Conservation (phyloP, 2,113 vertebrate species). For the Pluvianellus socialis region DNA sequence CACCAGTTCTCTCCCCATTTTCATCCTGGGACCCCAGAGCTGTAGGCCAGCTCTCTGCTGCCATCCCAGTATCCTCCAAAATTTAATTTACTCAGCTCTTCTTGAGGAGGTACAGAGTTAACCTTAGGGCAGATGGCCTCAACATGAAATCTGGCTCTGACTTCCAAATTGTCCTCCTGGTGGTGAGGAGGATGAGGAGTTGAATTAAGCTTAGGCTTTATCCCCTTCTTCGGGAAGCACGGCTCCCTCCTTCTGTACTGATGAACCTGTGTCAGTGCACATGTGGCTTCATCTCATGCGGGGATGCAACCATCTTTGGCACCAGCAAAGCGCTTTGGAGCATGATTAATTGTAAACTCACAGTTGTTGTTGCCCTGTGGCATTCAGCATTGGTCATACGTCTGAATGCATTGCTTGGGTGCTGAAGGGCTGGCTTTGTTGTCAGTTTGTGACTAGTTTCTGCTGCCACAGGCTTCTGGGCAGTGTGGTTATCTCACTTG, state of each 20-base stretch:
- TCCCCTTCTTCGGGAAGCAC: not conserved
- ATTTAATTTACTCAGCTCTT: not conserved
- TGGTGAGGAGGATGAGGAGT: not conserved
- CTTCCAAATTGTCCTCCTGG: not conserved
- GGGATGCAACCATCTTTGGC: not conserved
- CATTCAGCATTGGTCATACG: not conserved
- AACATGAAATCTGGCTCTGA: not conserved
- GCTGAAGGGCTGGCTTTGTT: not conserved
- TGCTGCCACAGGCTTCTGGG: not conserved
- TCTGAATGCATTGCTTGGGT: not conserved
- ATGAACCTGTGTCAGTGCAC: not conserved
- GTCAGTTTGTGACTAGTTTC: not conserved
- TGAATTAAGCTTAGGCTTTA: not conserved
- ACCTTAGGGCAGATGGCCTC: fast-evolving
- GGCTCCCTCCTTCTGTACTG: not conserved
- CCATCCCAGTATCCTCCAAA: not conserved
- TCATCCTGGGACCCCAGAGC: not conserved
- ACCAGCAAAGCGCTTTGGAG: not conserved
- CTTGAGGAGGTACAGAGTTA: not conserved
- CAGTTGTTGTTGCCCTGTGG: fast-evolving
- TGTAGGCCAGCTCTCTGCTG: not conserved
- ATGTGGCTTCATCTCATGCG: fast-evolving
- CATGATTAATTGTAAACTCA: not conserved
- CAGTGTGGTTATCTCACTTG: not conserved
- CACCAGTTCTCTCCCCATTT: not conserved